These are phyloP conservation scores for Antigone vipio DNA, from an alignment of 2,113 vertebrate species.

Conservation along the genomic window DNA sequence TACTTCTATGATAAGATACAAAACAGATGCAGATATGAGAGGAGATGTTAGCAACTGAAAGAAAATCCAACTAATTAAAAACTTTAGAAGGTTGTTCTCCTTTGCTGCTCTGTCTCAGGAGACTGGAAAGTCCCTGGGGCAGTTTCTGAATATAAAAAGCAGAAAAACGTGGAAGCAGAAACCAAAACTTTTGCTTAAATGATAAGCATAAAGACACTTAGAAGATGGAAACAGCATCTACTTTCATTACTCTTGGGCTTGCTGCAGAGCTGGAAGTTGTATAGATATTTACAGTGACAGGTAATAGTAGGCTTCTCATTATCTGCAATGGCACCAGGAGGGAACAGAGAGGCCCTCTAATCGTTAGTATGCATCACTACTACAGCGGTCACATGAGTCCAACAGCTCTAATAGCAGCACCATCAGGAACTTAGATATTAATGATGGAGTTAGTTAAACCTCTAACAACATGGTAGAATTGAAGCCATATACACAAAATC, in stretches of 20 bases:
- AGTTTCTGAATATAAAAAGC: not conserved
- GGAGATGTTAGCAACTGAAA: not conserved
- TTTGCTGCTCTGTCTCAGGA: not conserved
- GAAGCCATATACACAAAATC: not conserved
- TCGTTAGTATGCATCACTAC: not conserved
- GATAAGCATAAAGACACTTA: not conserved
- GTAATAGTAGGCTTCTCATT: not conserved
- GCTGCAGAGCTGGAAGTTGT: not conserved
- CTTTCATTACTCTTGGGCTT: not conserved
- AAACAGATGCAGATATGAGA: not conserved
- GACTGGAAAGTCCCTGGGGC: not conserved
- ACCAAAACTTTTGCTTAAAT: not conserved
- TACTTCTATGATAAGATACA: not conserved
- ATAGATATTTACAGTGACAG: not conserved
- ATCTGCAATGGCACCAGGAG: not conserved
- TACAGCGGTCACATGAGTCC: not conserved
- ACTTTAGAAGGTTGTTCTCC: not conserved
- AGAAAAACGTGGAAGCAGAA: not conserved
- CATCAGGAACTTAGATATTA: not conserved
- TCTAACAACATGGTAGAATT: not conserved
- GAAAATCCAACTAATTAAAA: not conserved
- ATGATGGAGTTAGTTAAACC: not conserved
- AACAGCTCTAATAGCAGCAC: not conserved
- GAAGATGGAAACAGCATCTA: not conserved
- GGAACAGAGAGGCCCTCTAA: not conserved